phyloP scores from a whole-genome alignment of 1,140 invertebrate species.

The Drosophila jambulina region DNA sequence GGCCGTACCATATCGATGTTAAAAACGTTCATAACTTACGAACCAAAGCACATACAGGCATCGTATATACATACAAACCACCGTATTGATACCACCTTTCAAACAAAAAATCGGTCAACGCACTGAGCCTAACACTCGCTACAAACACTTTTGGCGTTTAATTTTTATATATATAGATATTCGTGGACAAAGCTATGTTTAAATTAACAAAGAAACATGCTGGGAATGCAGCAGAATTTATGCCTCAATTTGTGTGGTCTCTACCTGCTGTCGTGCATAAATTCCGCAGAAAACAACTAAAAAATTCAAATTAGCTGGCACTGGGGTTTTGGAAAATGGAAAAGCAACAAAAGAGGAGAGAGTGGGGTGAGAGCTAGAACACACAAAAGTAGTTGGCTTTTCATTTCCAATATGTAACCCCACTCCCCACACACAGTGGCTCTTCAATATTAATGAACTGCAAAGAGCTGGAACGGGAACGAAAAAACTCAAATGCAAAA shows the following conservation, averaged over 20 bases:
- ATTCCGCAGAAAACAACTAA: slow-evolving; percentile 50
- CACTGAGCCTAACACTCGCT: no score
- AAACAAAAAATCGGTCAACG: no score
- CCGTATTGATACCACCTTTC: no score
- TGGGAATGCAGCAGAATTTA: slow-evolving; percentile 51
- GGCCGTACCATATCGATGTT: no score
- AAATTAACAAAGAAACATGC: slow-evolving; percentile 53
- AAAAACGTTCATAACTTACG: no score
- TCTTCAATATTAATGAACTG: slow-evolving; percentile 71
- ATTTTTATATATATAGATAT: no score
- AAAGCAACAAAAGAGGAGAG: slow-evolving; percentile 10
- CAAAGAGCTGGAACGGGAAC: slow-evolving; percentile 28
- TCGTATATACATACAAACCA: no score
- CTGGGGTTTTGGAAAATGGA: slow-evolving; percentile 17
- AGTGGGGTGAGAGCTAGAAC: background rate
- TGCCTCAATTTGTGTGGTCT: slow-evolving; percentile 66
- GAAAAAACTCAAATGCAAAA: slow-evolving; percentile 12
- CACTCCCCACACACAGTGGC: slow-evolving; percentile 11
- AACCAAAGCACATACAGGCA: no score
- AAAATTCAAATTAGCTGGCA: slow-evolving; percentile 57
- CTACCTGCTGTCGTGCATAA: slow-evolving; percentile 51
- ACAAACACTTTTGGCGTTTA: no score
- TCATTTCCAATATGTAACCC: slow-evolving; percentile 71
- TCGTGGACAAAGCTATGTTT: slow-evolving; percentile 49
- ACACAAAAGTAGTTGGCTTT: slow-evolving; percentile 51